Percentiles rank a stretch among this genome's conserved stretches.
These are phyloP conservation scores for Verasper variegatus DNA, from an alignment of 2,113 vertebrate genomes.

Conservation along the genomic window DNA sequence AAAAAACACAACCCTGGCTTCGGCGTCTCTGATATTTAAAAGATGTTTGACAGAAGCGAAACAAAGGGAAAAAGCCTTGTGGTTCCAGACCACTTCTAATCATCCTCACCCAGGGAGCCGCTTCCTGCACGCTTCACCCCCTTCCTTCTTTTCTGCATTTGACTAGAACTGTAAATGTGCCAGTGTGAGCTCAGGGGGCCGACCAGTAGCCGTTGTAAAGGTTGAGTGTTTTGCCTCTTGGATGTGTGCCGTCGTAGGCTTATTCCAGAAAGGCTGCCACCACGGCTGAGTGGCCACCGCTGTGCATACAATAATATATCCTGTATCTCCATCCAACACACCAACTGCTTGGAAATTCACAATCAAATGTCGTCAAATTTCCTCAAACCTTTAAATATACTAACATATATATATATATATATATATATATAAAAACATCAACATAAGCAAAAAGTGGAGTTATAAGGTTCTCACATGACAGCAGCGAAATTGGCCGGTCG, in stretches of 20 bases:
- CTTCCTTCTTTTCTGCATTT: conserved; percentile 58
- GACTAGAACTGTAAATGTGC: conserved; percentile 58
- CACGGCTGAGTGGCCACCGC: conserved; percentile 43
- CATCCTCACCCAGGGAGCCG: conserved; percentile 57
- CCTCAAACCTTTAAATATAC: neutral
- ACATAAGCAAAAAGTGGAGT: conserved; percentile 7
- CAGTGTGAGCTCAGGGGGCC: conserved; percentile 55
- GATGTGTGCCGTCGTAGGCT: conserved; percentile 60
- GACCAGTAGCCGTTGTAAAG: conserved; percentile 56
- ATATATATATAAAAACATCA: neutral
- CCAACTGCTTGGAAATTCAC: neutral
- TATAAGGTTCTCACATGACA: conserved; percentile 36
- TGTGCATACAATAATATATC: conserved; percentile 21
- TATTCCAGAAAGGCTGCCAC: conserved; percentile 61
- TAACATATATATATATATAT: neutral
- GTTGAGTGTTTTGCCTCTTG: conserved; percentile 68
- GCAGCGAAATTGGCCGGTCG: conserved; percentile 44
- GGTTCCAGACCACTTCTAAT: conserved; percentile 66
- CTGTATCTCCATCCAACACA: neutral
- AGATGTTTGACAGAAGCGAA: conserved; percentile 60
- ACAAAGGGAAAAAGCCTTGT: conserved; percentile 56
- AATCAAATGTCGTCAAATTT: neutral
- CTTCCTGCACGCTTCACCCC: conserved; percentile 47
- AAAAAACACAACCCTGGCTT: conserved; percentile 19
- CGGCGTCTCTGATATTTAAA: conserved; percentile 55